phyloP scores from a whole-genome alignment of 1,140 invertebrate genomes.

The Apis florea region DNA sequence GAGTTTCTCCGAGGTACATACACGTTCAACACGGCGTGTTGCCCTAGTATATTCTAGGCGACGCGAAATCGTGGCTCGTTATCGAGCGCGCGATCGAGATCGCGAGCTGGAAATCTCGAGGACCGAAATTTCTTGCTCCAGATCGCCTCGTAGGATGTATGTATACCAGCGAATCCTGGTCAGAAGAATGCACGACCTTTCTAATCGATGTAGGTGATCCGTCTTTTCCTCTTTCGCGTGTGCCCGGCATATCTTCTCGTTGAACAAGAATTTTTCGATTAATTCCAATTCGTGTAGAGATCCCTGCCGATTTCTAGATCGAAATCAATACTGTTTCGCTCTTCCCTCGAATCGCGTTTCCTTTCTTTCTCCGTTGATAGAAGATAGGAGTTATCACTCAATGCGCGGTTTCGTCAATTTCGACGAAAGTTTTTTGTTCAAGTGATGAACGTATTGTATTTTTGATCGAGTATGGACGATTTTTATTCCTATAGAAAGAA shows the following conservation, averaged over 20 bases:
- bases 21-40: not conserved
- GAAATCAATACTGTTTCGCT: slow-evolving; percentile 11
- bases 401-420: not conserved
- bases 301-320: slow-evolving; percentile 18
- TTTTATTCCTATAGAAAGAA: no score
- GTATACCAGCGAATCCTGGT: slow-evolving; percentile 31
- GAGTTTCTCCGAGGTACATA: not conserved
- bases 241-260: slow-evolving; percentile 39
- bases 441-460: no score
- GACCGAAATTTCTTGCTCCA: slow-evolving; percentile 53
- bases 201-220: slow-evolving; percentile 59
- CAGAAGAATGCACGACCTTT: slow-evolving; percentile 51
- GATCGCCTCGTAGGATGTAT: slow-evolving; percentile 33
- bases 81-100: slow-evolving; percentile 45
- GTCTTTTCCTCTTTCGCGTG: slow-evolving; percentile 45
- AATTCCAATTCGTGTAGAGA: slow-evolving; percentile 1
- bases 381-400: not conserved
- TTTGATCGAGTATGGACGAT: no score
- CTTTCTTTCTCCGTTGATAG: not conserved
- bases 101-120: slow-evolving; percentile 25
- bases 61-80: slow-evolving; percentile 50
- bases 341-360: not conserved
- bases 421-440: not conserved
- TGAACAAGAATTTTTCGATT: slow-evolving; percentile 11
- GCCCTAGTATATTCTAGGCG: slow-evolving; percentile 2